Conservation (phyloP, 1,140 invertebrate genomes). For the Adoxophyes honmai region DNA sequence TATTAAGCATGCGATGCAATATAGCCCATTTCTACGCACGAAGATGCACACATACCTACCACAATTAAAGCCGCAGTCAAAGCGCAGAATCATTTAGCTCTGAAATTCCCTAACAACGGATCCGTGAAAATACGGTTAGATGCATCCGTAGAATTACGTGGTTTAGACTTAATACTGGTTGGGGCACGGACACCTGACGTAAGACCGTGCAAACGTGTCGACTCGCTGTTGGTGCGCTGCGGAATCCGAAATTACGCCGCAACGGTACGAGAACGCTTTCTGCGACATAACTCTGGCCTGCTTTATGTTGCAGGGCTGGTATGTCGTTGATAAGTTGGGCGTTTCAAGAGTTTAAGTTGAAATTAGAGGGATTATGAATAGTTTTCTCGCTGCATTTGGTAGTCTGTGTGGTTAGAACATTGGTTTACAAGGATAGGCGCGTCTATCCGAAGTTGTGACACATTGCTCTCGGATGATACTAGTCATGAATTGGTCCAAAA, state of each 20-base stretch:
- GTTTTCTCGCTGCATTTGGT: too few relatives aligned
- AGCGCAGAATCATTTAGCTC: neutral
- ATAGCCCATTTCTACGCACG: too few relatives aligned
- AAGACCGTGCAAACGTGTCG: neutral
- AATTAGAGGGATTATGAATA: too few relatives aligned
- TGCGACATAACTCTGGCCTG: constrained; percentile 11
- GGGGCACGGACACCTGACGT: constrained; percentile 11
- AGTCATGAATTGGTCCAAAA: too few relatives aligned
- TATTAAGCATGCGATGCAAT: too few relatives aligned
- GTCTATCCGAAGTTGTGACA: too few relatives aligned
- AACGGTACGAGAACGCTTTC: neutral
- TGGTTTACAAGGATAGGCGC: too few relatives aligned
- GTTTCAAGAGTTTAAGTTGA: too few relatives aligned
- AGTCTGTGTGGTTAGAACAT: too few relatives aligned
- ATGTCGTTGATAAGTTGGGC: constrained; percentile 9
- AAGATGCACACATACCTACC: too few relatives aligned
- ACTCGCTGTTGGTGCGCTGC: neutral
- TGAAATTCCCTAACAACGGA: neutral
- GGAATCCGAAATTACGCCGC: constrained; percentile 11
- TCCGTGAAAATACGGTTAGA: neutral
- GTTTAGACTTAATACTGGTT: neutral
- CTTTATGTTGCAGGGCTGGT: constrained; percentile 8
- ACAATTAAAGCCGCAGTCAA: too few relatives aligned
- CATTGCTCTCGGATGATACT: too few relatives aligned
- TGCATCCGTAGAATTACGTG: constrained; percentile 2